Base-by-base conservation (phyloP, 2,113 vertebrate genomes). In the Mystacornis crossleyi region DNA sequence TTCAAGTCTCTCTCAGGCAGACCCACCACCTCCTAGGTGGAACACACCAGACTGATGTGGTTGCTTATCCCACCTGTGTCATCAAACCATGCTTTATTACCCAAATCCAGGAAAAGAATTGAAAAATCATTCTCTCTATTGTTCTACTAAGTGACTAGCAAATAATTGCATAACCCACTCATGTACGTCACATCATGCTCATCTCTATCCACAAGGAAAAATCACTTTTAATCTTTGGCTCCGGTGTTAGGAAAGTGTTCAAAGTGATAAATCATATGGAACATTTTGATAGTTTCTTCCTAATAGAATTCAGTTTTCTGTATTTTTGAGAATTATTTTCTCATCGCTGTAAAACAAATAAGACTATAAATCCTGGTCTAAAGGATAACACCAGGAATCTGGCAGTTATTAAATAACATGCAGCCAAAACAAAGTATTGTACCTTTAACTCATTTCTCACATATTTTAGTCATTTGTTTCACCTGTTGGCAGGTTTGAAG, bases 271-370 rank as follows among this genome's bases (percentile, higher is more conserved):
- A 82, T 81, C 45, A 54, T 54, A 61, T 8, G 38, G 47, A 89
- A 23, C 54, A 64, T 55, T 90, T 86, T 92, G 51, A 84, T 67
- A 36, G 51, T 72, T 90, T 79, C 93, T 78, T 69, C 29, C 64
- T 71, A 58, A 78, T 8, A 81, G 28, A 91, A 81, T 70, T 93
- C 29, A 26, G 23, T 85, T 90, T 95, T 89, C 60, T 60, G 12
- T 91, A 34, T 89, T 86, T 92, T 73, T 84, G 51, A 92, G 75
- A 89, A 70, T 77, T 92, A 78, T 77, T 80, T 96, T 90, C 50
- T 93, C 54, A 48, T 55, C 72, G 81, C 48, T 74, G 40, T 91
- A 78, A 89, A 81, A 55, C 47, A 89, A 89, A 86, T 79, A 43
- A 58, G 81, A 55, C 75, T 50, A 34, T 87, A 82, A 82, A 80